Base-by-base conservation (phyloP, 1,140 invertebrate species). In the Drosophila burlai region DNA sequence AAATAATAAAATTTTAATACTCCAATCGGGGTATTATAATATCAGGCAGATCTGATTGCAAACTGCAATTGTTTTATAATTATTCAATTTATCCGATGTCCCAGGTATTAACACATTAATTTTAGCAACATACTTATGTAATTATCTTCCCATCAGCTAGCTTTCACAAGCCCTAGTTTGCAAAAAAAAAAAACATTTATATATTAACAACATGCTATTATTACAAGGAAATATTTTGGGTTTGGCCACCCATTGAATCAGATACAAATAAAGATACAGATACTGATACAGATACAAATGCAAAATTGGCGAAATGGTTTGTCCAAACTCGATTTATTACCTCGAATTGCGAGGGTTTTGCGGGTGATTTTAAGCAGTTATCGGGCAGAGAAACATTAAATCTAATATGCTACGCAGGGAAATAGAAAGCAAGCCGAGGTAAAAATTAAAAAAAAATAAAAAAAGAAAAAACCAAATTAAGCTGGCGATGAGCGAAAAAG, bases 331-430 rank as follows among this genome's bases (percentile, higher is more conserved):
- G 50, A 74, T 74, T 61, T 73, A 74, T 74, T 57, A 73, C 38
- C 15, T 24, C 15, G 24, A 40, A 40, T 57, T 40, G 54, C 36
- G 38, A 38, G 31, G 38, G 21, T 63, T 64, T 55, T 38, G 7
- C 15, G 24, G 13, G 16, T 34, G 26, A 11, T 43, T 60, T 66
- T 36, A 3, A 45, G 58, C 29, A 15, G 38, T 42, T 63, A 68
- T 77, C 76, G 21, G 42, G 15, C 15, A n/a, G 11, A 52, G 59
- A 50, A 67, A 59, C 81, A 80, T 82, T 71, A 62, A 63, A 83
- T 72, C 65, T 61, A 72, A 81, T 46, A 64, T 47, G 73, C 65
- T 76, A 67, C 47, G 66, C 76, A 61, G 60, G 58, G 57, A 65
- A 64, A 69, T 72, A 60, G 68, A 77, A 68, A 86, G 62, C 67